These are phyloP conservation scores for Lepus townsendii DNA, from an alignment of 2,797 vertebrate genomes.

Conservation along the genomic window DNA sequence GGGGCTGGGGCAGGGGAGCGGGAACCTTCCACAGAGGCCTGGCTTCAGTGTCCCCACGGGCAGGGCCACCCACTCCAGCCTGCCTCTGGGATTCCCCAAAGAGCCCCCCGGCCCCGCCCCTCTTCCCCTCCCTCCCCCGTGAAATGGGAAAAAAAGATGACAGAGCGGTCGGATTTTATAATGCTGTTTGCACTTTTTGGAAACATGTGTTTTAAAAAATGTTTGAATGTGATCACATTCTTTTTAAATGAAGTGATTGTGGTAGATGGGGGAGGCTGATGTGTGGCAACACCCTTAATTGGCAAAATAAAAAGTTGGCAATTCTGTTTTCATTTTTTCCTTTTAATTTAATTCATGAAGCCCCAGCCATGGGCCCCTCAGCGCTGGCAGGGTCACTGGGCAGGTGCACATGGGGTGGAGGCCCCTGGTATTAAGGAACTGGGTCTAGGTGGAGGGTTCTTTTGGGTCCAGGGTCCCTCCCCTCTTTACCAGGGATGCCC, in stretches of 20 bases:
- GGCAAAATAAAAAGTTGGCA: not conserved
- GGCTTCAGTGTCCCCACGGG: not conserved
- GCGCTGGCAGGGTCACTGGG: not conserved
- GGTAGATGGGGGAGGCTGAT: not conserved
- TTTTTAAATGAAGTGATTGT: not conserved
- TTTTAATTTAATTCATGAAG: not conserved
- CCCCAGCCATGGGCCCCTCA: too few relatives aligned
- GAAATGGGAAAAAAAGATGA: not conserved
- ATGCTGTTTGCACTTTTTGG: not conserved
- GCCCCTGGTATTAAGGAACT: not conserved
- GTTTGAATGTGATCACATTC: not conserved
- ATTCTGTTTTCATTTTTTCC: not conserved
- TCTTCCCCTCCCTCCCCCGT: too few relatives aligned
- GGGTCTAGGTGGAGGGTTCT: too few relatives aligned
- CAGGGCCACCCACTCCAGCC: not conserved
- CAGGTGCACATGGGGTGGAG: fast-evolving
- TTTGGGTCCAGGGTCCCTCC: not conserved
- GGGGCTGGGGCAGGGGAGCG: not conserved
- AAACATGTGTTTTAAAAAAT: not conserved
- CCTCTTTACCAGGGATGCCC: not conserved
- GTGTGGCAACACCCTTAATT: not conserved
- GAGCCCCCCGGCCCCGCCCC: not conserved
- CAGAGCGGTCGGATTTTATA: not conserved
- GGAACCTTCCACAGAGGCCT: not conserved
- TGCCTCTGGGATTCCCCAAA: not conserved